Conservation (phyloP, 2,888 invertebrate species). For the Dasypolia templi region DNA sequence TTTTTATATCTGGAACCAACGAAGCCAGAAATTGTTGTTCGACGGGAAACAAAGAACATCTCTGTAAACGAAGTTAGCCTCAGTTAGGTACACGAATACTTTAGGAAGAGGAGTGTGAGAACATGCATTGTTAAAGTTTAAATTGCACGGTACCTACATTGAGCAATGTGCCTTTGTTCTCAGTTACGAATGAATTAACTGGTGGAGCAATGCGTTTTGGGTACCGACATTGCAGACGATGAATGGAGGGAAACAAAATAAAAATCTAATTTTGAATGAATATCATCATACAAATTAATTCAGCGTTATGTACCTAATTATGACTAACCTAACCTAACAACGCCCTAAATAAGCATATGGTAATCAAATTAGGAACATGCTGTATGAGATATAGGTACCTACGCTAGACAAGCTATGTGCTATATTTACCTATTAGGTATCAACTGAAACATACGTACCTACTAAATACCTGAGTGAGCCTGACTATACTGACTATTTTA, state of each 20-base stretch:
- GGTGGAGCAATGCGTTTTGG: conserved; percentile 36
- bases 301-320: too few relatives aligned
- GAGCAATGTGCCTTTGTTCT: conserved; percentile 52
- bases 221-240: conserved; percentile 8
- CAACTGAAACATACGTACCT: not conserved
- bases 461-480: not conserved
- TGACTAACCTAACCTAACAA: not conserved
- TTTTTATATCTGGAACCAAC: not conserved
- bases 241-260: not conserved
- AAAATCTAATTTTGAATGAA: not conserved
- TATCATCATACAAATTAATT: not conserved
- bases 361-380: not conserved
- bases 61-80: conserved; percentile 23
- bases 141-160: conserved; percentile 47
- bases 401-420: not conserved
- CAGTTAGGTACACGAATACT: conserved; percentile 29
- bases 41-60: conserved; percentile 39
- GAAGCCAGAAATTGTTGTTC: conserved; percentile 8
- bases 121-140: conserved; percentile 52
- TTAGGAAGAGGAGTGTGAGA: conserved; percentile 51
- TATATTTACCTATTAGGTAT: not conserved
- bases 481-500: not conserved
- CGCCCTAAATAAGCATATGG: not conserved
- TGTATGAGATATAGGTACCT: not conserved
- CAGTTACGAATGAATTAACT: conserved; percentile 39